Evolutionary conservation across 2,888 invertebrate genomes (phyloP).

Genomic region (Ariolimax columbianus): DNA sequence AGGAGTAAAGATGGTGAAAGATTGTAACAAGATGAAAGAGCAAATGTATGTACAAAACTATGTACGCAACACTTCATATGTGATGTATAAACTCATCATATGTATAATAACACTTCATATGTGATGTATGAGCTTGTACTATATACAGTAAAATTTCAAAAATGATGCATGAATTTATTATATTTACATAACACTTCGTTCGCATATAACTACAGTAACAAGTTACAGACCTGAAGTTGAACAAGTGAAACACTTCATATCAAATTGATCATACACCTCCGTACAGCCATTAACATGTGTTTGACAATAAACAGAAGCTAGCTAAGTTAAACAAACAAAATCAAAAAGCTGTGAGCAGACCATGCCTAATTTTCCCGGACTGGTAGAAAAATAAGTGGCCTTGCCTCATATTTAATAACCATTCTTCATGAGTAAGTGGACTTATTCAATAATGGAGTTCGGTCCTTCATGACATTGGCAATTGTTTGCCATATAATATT

Average conservation of each 20-base stretch:
- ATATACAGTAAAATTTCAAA: neutral
- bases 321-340: too few species aligned
- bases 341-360: too few species aligned
- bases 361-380: too few species aligned
- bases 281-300: too few species aligned
- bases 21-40: slow-evolving; percentile 23
- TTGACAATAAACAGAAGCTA: too few species aligned
- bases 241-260: neutral
- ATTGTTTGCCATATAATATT: too few species aligned
- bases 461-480: too few species aligned
- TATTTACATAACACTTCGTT: neutral
- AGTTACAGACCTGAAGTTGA: neutral
- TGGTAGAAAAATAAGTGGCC: too few species aligned
- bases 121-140: neutral
- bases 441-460: too few species aligned
- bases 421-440: too few species aligned
- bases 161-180: neutral
- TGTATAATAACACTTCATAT: neutral
- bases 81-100: neutral
- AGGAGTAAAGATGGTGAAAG: slow-evolving; percentile 25
- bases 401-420: too few species aligned
- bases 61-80: neutral
- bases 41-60: neutral
- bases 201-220: neutral
- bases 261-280: too few species aligned